Percentiles rank a stretch among this genome's conserved stretches.
Conservation (phyloP, 2,113 vertebrate species). For the Oceanites oceanicus region DNA sequence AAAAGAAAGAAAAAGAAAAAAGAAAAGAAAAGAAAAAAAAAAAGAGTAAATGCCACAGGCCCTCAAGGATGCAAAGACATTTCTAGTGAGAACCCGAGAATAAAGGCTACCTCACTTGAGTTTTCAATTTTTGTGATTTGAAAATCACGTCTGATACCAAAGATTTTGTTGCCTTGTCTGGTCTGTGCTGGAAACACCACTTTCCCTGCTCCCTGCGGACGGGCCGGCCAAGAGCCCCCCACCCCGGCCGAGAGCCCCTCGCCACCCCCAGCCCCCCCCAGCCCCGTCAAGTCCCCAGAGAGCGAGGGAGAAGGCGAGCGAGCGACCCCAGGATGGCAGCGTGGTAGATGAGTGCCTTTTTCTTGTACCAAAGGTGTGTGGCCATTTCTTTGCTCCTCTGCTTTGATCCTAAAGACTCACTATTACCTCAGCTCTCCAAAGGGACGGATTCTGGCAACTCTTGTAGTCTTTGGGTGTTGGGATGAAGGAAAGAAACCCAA, state of each 20-base stretch:
- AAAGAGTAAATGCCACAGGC: background rate
- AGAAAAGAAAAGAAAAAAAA: background rate
- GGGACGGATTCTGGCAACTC: conserved; percentile 14
- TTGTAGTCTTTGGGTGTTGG: conserved; percentile 45
- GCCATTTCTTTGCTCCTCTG: conserved; percentile 62
- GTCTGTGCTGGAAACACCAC: conserved; percentile 81
- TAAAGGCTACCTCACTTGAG: conserved; percentile 97
- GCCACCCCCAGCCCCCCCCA: background rate
- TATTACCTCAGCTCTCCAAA: conserved; percentile 55
- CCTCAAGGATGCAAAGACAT: conserved; percentile 81
- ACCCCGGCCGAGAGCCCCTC: background rate
- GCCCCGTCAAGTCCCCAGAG: conserved; percentile 2
- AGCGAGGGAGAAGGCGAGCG: conserved; percentile 54
- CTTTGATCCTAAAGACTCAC: conserved; percentile 55
- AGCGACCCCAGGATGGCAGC: conserved; percentile 70
- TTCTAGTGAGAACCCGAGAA: conserved; percentile 89
- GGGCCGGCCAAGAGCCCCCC: background rate
- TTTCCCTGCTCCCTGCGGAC: conserved; percentile 20
- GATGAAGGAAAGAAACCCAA: background rate
- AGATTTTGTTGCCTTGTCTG: conserved; percentile 92
- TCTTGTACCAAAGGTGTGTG: conserved; percentile 91
- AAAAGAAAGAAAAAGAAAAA: background rate
- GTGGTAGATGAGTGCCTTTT: conserved; percentile 95
- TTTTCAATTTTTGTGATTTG: conserved; percentile 90
- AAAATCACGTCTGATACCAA: conserved; percentile 99